Evolutionary conservation across 2,113 vertebrate genomes (phyloP).

Genomic region (Campylorhamphus procurvoides): DNA sequence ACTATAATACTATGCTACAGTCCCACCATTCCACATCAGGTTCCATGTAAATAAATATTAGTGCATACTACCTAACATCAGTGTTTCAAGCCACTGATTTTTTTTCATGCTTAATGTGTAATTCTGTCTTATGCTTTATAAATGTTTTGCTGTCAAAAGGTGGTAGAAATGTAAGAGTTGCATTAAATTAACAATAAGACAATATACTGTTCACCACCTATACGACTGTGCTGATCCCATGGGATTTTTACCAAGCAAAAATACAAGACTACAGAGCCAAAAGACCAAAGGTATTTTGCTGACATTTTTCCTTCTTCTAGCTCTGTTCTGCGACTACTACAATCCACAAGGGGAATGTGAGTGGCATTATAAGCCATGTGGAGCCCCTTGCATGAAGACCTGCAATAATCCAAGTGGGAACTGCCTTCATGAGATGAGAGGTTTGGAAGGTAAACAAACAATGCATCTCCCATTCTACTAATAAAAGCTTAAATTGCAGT

Average conservation of each 20-base stretch:
- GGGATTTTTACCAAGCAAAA: background rate
- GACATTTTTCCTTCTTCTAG: constrained; percentile 63
- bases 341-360: constrained; percentile 85
- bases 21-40: background rate
- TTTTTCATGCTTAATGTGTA: background rate
- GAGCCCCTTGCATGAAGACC: constrained; percentile 87
- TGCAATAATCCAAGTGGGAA: constrained; percentile 86
- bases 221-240: background rate
- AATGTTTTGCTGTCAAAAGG: background rate
- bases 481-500: background rate
- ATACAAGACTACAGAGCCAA: background rate
- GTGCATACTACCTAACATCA: background rate
- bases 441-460: constrained; percentile 85
- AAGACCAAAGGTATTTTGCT: background rate
- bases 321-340: constrained; percentile 95
- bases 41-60: background rate
- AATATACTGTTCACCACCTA: background rate
- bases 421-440: constrained; percentile 78
- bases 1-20: background rate
- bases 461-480: background rate
- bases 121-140: background rate
- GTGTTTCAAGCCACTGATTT: background rate
- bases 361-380: constrained; percentile 94
- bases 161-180: background rate
- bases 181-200: background rate